These are phyloP conservation scores for Chinchilla lanigera DNA, from an alignment of 2,113 vertebrate species.

Conservation along the genomic window DNA sequence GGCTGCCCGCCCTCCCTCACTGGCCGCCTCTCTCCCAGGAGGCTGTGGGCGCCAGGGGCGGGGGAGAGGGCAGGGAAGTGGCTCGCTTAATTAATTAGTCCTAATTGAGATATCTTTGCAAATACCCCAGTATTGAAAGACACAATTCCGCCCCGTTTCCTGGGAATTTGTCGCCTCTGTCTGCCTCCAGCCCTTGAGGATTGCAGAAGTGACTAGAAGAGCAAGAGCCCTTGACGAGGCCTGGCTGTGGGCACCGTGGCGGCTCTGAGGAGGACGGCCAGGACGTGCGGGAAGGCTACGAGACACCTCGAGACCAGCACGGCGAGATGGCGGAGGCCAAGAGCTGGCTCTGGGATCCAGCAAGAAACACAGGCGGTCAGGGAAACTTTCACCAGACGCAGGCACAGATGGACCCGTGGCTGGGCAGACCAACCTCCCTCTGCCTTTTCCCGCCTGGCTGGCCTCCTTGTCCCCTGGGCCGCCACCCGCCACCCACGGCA, in stretches of 20 bases:
- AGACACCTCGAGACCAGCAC: background rate
- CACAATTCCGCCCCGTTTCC: slow-evolving; percentile 22
- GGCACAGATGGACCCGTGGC: slow-evolving; percentile 30
- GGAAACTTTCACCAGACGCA: slow-evolving; percentile 43
- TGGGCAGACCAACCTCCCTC: slow-evolving; percentile 40
- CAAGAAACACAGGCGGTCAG: background rate
- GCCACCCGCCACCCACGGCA: background rate
- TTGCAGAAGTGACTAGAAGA: background rate
- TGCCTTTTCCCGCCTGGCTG: slow-evolving; percentile 55
- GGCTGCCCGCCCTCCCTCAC: background rate
- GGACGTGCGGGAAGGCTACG: background rate
- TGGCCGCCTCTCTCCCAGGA: slow-evolving; percentile 58
- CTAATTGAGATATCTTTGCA: slow-evolving; percentile 79
- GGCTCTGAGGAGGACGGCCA: background rate
- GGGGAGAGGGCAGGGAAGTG: slow-evolving; percentile 63
- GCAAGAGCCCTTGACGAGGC: background rate
- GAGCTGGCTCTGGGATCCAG: background rate
- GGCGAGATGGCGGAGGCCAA: background rate
- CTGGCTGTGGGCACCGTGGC: background rate
- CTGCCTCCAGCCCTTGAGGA: slow-evolving; percentile 25
- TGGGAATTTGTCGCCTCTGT: slow-evolving; percentile 53
- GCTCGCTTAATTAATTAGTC: slow-evolving; percentile 74
- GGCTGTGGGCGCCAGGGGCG: background rate
- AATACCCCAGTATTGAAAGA: slow-evolving; percentile 70
- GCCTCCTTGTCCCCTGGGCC: slow-evolving; percentile 41